Evolutionary conservation across 1,140 invertebrate species (phyloP).

Genomic region (Ericerus pela): DNA sequence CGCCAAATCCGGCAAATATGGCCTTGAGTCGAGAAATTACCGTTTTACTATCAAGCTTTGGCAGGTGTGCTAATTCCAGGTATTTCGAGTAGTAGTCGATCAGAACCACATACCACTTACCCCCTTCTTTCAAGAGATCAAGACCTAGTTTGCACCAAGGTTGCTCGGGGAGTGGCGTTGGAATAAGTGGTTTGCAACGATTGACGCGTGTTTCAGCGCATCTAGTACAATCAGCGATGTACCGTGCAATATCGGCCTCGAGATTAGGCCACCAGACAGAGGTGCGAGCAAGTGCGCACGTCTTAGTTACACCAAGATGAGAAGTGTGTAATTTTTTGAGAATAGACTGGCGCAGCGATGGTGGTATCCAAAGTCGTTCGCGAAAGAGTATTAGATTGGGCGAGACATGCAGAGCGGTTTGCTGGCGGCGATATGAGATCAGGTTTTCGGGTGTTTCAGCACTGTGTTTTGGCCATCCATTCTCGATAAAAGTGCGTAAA

Average conservation of each 20-base stretch:
- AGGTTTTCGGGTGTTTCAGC: background rate
- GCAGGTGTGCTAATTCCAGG: slow-evolving; percentile 15
- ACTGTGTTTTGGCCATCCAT: slow-evolving; percentile 2
- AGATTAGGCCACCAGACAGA: slow-evolving; percentile 4
- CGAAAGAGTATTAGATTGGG: slow-evolving; percentile 26
- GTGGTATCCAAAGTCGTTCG: slow-evolving; percentile 27
- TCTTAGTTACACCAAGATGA: slow-evolving; percentile 20
- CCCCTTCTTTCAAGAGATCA: slow-evolving; percentile 18
- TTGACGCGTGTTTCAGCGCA: slow-evolving; percentile 1
- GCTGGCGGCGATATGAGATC: slow-evolving; percentile 7
- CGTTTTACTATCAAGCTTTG: background rate
- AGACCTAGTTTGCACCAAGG: slow-evolving; percentile 19
- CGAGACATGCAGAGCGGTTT: slow-evolving; percentile 19
- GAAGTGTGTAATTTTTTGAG: slow-evolving; percentile 28
- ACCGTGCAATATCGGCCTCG: slow-evolving; percentile 9
- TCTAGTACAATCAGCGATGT: background rate
- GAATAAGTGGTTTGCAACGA: slow-evolving; percentile 1
- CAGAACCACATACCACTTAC: slow-evolving; percentile 16
- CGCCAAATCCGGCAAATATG: slow-evolving; percentile 17
- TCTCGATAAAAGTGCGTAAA: background rate
- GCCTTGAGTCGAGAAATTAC: slow-evolving; percentile 13
- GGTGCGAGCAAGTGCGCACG: background rate
- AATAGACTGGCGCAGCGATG: slow-evolving; percentile 24
- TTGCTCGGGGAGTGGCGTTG: background rate
- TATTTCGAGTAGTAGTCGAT: slow-evolving; percentile 21